Conservation (phyloP, 92 coral and sea anemone species). For the Porites divaricata region DNA sequence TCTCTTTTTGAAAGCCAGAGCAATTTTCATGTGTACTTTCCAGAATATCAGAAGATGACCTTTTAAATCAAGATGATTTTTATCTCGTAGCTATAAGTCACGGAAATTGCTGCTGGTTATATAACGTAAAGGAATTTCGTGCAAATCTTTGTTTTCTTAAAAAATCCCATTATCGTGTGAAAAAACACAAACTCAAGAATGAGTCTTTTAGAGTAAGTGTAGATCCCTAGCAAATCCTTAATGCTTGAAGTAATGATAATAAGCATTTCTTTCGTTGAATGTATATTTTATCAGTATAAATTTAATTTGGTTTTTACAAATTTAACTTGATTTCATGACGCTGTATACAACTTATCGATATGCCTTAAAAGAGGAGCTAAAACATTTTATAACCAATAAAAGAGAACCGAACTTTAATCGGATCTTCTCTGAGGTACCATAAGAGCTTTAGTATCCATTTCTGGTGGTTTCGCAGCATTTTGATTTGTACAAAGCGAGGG, state of each 20-base stretch:
- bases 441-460: neutral
- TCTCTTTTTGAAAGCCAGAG: too few species aligned
- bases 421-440: neutral
- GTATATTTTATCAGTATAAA: too few species aligned
- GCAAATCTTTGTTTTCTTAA: neutral
- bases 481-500: neutral
- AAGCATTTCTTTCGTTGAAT: too few species aligned
- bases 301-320: too few species aligned
- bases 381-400: neutral
- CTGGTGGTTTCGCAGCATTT: neutral
- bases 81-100: neutral
- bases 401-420: neutral
- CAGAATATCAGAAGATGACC: neutral
- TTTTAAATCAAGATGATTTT: neutral
- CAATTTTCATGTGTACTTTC: neutral
- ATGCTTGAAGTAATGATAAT: too few species aligned
- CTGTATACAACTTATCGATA: too few species aligned
- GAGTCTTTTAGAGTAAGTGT: neutral
- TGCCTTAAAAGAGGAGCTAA: neutral
- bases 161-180: neutral
- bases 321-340: too few species aligned
- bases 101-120: neutral
- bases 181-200: neutral
- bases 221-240: neutral
- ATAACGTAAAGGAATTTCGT: neutral